These are phyloP conservation scores for Epinephelus coioides DNA, from an alignment of 2,797 vertebrate genomes.

Conservation along the genomic window DNA sequence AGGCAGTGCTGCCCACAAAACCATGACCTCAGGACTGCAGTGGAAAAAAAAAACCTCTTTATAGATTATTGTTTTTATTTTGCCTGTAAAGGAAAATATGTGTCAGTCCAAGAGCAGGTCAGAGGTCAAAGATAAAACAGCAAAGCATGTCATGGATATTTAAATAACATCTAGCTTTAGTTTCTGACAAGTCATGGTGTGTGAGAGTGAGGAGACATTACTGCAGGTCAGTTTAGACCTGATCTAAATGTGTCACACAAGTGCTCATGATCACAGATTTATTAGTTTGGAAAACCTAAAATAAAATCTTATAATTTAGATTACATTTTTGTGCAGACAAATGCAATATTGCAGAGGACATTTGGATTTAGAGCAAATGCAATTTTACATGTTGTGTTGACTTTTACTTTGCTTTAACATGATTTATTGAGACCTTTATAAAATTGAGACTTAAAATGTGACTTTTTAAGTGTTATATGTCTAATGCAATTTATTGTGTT, in stretches of 20 bases:
- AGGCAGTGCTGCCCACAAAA: constrained; percentile 86
- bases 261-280: not conserved
- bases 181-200: constrained; percentile 1
- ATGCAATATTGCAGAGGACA: not conserved
- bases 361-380: not conserved
- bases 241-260: not conserved
- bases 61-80: not conserved
- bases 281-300: accelerated
- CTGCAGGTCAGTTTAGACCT: not conserved
- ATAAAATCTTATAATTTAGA: not conserved
- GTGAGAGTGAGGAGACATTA: not conserved
- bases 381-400: too few relatives aligned
- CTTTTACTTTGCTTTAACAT: too few relatives aligned
- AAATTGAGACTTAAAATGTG: too few relatives aligned
- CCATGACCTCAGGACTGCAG: constrained; percentile 41
- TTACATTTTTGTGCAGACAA: not conserved
- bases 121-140: not conserved
- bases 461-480: too few relatives aligned
- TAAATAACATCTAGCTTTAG: not conserved
- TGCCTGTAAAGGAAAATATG: not conserved
- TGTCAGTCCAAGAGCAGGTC: not conserved
- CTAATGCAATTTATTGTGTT: too few relatives aligned
- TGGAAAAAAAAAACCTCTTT: constrained; percentile 6
- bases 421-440: too few relatives aligned
- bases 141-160: not conserved